Conservation (phyloP, 92 coral and sea anemone species). For the Zoanthus sansibaricus region DNA sequence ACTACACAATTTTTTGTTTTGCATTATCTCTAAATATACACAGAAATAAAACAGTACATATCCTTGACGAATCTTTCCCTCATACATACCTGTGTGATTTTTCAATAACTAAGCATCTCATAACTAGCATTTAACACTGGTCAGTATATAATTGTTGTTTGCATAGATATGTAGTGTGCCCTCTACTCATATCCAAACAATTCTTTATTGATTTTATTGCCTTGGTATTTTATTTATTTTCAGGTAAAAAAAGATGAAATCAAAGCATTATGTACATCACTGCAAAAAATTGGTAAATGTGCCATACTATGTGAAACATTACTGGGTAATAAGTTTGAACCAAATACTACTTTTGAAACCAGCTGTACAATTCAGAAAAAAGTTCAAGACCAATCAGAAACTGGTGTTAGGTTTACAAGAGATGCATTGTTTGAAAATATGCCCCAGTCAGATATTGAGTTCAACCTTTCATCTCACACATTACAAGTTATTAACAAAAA, state of each 20-base stretch:
- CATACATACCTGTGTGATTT: not conserved
- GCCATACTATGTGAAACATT: slow-evolving; percentile 37
- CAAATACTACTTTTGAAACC: slow-evolving; percentile 22
- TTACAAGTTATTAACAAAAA: slow-evolving; percentile 33
- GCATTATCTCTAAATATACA: slow-evolving; percentile 2
- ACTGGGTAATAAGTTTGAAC: slow-evolving; percentile 34
- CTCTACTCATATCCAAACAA: slow-evolving; percentile 4
- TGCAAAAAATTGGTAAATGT: slow-evolving; percentile 40
- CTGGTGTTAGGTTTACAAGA: slow-evolving; percentile 45
- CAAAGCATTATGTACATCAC: slow-evolving; percentile 33
- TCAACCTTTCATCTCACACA: slow-evolving; percentile 36
- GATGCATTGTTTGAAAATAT: slow-evolving; percentile 41
- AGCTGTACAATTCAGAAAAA: slow-evolving; percentile 17
- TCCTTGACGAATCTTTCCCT: slow-evolving; percentile 6
- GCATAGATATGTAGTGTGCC: slow-evolving; percentile 2
- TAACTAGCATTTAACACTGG: slow-evolving; percentile 1
- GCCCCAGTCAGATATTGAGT: slow-evolving; percentile 47
- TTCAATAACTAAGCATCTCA: not conserved
- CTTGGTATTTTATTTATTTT: slow-evolving; percentile 4
- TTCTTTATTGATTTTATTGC: not conserved
- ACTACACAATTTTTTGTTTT: not conserved
- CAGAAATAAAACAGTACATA: not conserved
- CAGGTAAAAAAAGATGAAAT: slow-evolving; percentile 26
- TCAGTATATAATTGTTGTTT: slow-evolving; percentile 1
- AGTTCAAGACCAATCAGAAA: slow-evolving; percentile 41